Base-by-base conservation (phyloP, 2,888 invertebrate genomes). In the Sarcophaga variegata region DNA sequence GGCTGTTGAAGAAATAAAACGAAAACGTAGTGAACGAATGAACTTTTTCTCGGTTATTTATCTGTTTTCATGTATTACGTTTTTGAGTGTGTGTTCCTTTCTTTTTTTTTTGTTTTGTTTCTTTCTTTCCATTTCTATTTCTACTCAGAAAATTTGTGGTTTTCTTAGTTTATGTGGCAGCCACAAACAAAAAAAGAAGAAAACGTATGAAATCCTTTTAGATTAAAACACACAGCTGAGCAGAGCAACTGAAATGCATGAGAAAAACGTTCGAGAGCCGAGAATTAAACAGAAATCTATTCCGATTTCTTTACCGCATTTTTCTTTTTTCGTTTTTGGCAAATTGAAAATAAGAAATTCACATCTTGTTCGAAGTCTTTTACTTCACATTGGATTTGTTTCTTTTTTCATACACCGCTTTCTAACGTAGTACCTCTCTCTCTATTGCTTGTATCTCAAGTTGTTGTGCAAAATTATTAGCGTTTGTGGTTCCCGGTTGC, bases 291-390 rank as follows among this genome's bases (percentile, higher is more conserved):
- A 45, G 75, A 79, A 78, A 37, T 37, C 37, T 37, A 37, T 37
- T 37, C 37, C 37, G 37, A 37, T 37, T 37, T 37, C 37, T 37
- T 37, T 37, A 37, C 37, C 37, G 59, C 76, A 79, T 63, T 25
- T 71, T 54, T 82, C 82, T 87, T 72, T 81, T 79, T 79, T 49
- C 4, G 6, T 37, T 81, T 83, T 81, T 86, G 86, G 85, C 88
- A 89, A 89, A 89, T 89, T 88, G 88, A 89, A 89, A 89, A 87
- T 87, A 84, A 78, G 75, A 87, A 87, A 87, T 87, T 87, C 87
- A 84, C 84, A 84, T 87, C 79, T 87, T 83, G 83, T 81, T 62
- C 54, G 69, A 12, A 49, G 81, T 79, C 75, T 87, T 71, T 76
- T 66, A 60, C 59, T 62, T 47, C 22, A 2, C 2, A 71, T 62